Evolutionary conservation across 2,888 invertebrate species (phyloP).

Genomic region (Itoplectis maculator): DNA sequence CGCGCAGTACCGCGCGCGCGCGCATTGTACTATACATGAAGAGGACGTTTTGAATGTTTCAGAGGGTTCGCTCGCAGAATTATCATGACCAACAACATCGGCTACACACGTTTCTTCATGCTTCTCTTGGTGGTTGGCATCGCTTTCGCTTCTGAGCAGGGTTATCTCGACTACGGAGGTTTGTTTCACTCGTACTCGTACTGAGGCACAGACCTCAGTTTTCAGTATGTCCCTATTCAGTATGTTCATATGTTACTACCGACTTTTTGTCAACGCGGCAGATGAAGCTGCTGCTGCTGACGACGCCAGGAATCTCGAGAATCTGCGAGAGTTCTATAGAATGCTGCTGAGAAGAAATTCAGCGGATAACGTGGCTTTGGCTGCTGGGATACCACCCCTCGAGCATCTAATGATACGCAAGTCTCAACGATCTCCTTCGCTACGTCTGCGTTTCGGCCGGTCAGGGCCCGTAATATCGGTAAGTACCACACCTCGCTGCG

Average conservation of each 20-base stretch:
- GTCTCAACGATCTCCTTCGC: constrained; percentile 79
- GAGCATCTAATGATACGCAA: constrained; percentile 80
- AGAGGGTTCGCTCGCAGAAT: background rate
- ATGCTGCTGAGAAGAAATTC: constrained; percentile 73
- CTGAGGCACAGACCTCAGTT: background rate
- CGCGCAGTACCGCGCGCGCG: background rate
- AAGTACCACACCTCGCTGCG: constrained; percentile 49
- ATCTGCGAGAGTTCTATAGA: constrained; percentile 77
- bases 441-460: constrained; percentile 81
- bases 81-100: constrained; percentile 73
- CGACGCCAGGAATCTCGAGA: constrained; percentile 70
- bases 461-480: constrained; percentile 75
- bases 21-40: background rate
- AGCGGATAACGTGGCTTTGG: constrained; percentile 67
- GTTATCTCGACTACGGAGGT: constrained; percentile 79
- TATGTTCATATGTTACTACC: background rate
- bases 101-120: constrained; percentile 67
- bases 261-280: constrained; percentile 43
- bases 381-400: constrained; percentile 67
- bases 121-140: constrained; percentile 71
- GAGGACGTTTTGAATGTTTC: background rate
- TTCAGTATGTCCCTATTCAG: too few species aligned
- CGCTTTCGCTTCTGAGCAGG: constrained; percentile 73
- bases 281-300: too few species aligned
- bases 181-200: constrained; percentile 42